Conservation (phyloP, 2,888 invertebrate genomes). For the Hetaerina titia region DNA sequence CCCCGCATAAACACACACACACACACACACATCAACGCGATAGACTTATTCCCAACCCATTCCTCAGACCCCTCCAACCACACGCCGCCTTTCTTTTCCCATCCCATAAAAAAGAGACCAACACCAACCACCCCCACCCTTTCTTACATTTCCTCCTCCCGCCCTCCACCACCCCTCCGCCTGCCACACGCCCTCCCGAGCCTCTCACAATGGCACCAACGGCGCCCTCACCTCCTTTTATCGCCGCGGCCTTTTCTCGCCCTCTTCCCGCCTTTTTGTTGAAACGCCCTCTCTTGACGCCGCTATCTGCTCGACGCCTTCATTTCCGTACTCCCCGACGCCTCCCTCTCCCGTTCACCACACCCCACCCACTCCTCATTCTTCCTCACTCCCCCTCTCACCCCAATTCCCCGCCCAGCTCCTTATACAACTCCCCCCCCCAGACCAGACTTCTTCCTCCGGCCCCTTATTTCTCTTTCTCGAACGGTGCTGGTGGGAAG, state of each 20-base stretch:
- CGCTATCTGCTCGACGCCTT: slow-evolving; percentile 24
- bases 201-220: slow-evolving; percentile 5
- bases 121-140: background rate
- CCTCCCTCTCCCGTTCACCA: background rate
- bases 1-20: background rate
- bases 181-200: background rate
- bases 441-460: background rate
- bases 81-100: background rate
- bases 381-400: background rate
- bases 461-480: background rate
- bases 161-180: background rate
- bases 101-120: background rate
- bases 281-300: background rate
- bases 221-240: background rate
- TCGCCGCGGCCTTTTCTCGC: slow-evolving; percentile 20
- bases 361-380: background rate
- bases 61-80: background rate
- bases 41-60: background rate
- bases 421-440: background rate
- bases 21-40: background rate
- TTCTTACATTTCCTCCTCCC: background rate
- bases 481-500: background rate
- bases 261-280: slow-evolving; percentile 35
- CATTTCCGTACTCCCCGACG: background rate
- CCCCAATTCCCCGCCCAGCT: background rate